Percentiles rank a stretch among this genome's conserved stretches.
phyloP scores from a whole-genome alignment of 2,113 vertebrate species.

The Caranx ignobilis region DNA sequence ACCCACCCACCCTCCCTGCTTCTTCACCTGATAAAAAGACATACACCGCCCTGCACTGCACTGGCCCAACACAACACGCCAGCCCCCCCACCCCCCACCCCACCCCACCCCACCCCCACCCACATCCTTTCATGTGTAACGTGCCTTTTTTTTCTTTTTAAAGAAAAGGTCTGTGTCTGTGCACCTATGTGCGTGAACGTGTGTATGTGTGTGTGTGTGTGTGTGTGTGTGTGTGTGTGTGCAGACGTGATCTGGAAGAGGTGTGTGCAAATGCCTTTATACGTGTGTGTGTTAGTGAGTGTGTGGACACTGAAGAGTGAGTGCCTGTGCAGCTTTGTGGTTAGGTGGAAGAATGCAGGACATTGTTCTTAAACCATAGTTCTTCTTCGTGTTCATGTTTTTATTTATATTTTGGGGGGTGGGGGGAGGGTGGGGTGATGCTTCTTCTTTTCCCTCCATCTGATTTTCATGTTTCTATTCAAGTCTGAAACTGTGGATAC shows the following conservation, averaged over 20 bases:
- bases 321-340: slow-evolving; percentile 71
- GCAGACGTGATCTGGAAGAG: slow-evolving; percentile 9
- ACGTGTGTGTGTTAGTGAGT: slow-evolving; percentile 14
- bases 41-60: slow-evolving; percentile 47
- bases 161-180: background rate
- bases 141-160: slow-evolving; percentile 29
- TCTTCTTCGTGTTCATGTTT: slow-evolving; percentile 66
- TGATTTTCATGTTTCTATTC: slow-evolving; percentile 66
- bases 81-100: slow-evolving; percentile 5
- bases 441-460: slow-evolving; percentile 49
- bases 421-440: slow-evolving; percentile 19
- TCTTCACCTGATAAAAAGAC: slow-evolving; percentile 80
- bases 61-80: slow-evolving; percentile 35
- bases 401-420: slow-evolving; percentile 11
- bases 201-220: slow-evolving; percentile 30
- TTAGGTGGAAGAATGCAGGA: slow-evolving; percentile 76
- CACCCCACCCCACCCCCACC: slow-evolving; percentile 1
- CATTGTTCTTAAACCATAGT: slow-evolving; percentile 80
- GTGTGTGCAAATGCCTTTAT: slow-evolving; percentile 25
- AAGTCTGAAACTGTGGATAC: slow-evolving; percentile 54
- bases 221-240: slow-evolving; percentile 23
- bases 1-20: slow-evolving; percentile 45
- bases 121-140: slow-evolving; percentile 80
- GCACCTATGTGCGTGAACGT: slow-evolving; percentile 34
- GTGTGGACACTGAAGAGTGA: slow-evolving; percentile 13